phyloP scores from a whole-genome alignment of 2,113 vertebrate species.

The Cyanoramphus novaezelandiae region DNA sequence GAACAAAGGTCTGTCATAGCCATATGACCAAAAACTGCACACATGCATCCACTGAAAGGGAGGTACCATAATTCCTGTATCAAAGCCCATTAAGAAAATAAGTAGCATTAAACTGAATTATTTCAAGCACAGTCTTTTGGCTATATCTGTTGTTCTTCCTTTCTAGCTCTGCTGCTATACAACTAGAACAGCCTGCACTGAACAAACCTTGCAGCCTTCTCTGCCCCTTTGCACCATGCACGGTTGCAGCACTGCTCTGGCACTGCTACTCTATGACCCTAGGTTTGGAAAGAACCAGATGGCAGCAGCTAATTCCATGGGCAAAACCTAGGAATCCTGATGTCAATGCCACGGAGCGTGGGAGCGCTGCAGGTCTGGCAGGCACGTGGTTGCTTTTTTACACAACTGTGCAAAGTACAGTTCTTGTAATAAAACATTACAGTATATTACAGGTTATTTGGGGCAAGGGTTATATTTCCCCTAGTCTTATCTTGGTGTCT shows the following conservation, averaged over 20 bases:
- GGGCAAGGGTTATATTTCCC: constrained; percentile 28
- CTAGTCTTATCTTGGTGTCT: constrained; percentile 17
- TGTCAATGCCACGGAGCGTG: not conserved
- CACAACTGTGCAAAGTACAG: constrained; percentile 59
- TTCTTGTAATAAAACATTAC: constrained; percentile 46
- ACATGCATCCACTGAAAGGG: not conserved
- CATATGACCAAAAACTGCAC: not conserved
- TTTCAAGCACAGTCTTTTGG: not conserved
- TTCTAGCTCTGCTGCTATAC: not conserved
- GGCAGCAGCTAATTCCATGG: not conserved
- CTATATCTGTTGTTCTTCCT: not conserved
- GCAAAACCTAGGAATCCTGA: not conserved
- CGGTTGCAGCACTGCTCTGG: not conserved
- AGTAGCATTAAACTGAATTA: not conserved
- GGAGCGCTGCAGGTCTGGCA: not conserved
- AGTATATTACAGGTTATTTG: constrained; percentile 16
- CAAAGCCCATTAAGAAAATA: not conserved
- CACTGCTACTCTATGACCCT: not conserved
- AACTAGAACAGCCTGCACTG: not conserved
- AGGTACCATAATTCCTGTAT: not conserved
- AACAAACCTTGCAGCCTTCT: not conserved
- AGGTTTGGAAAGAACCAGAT: not conserved
- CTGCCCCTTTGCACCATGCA: not conserved
- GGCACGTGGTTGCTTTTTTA: not conserved
- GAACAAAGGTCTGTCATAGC: not conserved